Percentiles rank a stretch among this genome's conserved stretches.
phyloP scores from a whole-genome alignment of 2,888 invertebrate genomes.

The Archaeoteleia sp. region DNA sequence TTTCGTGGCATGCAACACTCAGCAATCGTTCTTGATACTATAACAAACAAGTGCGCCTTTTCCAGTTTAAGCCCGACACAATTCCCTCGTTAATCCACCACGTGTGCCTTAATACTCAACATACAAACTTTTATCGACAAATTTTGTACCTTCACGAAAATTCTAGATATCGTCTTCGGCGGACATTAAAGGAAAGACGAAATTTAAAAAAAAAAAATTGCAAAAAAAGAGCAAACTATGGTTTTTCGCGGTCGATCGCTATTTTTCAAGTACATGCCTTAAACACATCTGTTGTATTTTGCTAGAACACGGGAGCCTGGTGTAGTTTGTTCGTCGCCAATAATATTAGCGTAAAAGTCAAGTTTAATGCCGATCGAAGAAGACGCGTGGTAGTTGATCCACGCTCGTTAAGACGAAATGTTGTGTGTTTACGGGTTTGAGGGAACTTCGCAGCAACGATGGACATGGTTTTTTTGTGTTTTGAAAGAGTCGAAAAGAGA shows the following conservation, averaged over 20 bases:
- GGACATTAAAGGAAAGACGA: too few species aligned
- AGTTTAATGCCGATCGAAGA: slow-evolving; percentile 24
- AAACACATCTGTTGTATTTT: slow-evolving; percentile 55
- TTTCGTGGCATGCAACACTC: too few species aligned
- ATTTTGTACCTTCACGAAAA: too few species aligned
- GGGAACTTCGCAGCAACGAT: slow-evolving; percentile 28
- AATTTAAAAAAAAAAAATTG: background rate
- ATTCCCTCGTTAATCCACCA: too few species aligned
- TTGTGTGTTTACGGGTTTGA: slow-evolving; percentile 3
- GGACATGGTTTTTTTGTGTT: slow-evolving; percentile 29
- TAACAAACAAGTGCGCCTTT: too few species aligned
- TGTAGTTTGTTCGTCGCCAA: slow-evolving; percentile 51
- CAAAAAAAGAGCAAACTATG: slow-evolving; percentile 3
- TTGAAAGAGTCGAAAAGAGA: slow-evolving; percentile 40
- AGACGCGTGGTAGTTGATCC: slow-evolving; percentile 6
- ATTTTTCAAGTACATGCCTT: slow-evolving; percentile 39
- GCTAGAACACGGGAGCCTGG: slow-evolving; percentile 52
- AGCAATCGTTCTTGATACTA: too few species aligned
- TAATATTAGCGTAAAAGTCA: slow-evolving; percentile 48
- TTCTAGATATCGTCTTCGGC: background rate
- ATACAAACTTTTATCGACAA: too few species aligned
- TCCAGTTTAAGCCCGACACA: too few species aligned
- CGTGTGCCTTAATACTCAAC: too few species aligned
- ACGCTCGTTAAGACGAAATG: slow-evolving; percentile 37
- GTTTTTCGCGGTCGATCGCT: slow-evolving; percentile 24